Base-by-base conservation (phyloP, 23 tunicate genomes). In the Phallusia fumigata region DNA sequence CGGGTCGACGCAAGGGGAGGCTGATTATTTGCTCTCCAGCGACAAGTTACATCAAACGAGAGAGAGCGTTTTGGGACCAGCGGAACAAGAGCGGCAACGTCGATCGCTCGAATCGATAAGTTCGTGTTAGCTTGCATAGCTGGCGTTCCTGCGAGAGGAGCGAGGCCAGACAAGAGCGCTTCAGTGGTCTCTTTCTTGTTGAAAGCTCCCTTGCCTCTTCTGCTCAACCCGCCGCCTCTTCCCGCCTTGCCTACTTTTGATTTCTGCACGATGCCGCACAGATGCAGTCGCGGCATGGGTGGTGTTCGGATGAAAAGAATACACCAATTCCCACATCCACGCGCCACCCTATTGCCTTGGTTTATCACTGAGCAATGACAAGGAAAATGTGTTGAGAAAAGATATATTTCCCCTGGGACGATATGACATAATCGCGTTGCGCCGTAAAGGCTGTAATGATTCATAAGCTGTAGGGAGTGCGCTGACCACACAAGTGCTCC, bases 41-140 rank as follows among this genome's bases (percentile, higher is more conserved):
- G 69, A 58, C 69, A 58, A 58, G 69, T 58, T 58, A 6, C 28
- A 22, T 58, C 15, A 22, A 24, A 40, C 47, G 47, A 40, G 47
- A 40, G 47, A 40, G 47, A 40, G 47, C 47, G 47, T 40, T 40
- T 40, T 5, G 69, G 28, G 69, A 58, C 69, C 69, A 58, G 3
- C 28, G 69, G 10, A 58, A 58, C 69, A 58, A 58, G 69, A 58
- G 28, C 3, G 28, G 28, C 47, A 21, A 58, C 69, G 15, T 58
- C 69, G 69, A 58, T 58, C 69, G 69, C 69, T 58, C 16, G 28
- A 58, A 58, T 58, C 69, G 69, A 58, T 58, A 58, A 58, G 69
- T 58, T 58, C 69, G 69, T 58, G 69, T 58, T 58, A 2, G 69
- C 28, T 58, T 58, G 69, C 69, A 58, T 58, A 24, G 28, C 69